These are phyloP conservation scores for Orthochromis malagaraziensis DNA, from an alignment of 2,113 vertebrate genomes.

Conservation along the genomic window DNA sequence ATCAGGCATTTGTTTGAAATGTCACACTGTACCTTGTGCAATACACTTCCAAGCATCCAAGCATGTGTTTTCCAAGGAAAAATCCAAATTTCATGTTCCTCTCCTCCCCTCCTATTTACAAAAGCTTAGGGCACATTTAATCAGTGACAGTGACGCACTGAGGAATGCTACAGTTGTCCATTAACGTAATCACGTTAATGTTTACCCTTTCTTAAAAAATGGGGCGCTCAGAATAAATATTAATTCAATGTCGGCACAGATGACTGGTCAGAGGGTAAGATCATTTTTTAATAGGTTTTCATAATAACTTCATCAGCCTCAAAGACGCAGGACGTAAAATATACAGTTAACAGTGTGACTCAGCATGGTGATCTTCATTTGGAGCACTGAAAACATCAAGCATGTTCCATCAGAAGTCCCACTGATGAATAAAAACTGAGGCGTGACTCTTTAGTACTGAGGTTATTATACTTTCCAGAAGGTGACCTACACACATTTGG, in stretches of 20 bases:
- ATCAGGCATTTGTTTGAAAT: not conserved
- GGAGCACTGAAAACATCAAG: not conserved
- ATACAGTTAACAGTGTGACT: conserved; percentile 14
- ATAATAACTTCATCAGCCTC: not conserved
- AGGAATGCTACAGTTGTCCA: not conserved
- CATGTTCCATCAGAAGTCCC: conserved; percentile 7
- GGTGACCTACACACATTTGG: not conserved
- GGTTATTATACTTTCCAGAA: conserved; percentile 31
- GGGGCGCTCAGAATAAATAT: not conserved
- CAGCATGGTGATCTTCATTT: conserved; percentile 13
- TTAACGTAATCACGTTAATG: not conserved
- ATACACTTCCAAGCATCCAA: not conserved
- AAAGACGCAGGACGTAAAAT: not conserved
- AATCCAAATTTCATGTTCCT: not conserved
- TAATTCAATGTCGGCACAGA: not conserved
- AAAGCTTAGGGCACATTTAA: conserved; percentile 1
- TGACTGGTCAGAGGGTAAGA: not conserved
- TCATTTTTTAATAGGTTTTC: not conserved
- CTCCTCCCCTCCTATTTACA: not conserved
- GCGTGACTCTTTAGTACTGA: not conserved
- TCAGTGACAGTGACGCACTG: not conserved
- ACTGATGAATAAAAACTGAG: not conserved
- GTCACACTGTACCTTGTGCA: not conserved
- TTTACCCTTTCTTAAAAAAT: not conserved
- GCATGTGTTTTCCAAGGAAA: not conserved